These are phyloP conservation scores for Sinotaia quadrata DNA, from an alignment of 2,888 invertebrate genomes.

Conservation along the genomic window DNA sequence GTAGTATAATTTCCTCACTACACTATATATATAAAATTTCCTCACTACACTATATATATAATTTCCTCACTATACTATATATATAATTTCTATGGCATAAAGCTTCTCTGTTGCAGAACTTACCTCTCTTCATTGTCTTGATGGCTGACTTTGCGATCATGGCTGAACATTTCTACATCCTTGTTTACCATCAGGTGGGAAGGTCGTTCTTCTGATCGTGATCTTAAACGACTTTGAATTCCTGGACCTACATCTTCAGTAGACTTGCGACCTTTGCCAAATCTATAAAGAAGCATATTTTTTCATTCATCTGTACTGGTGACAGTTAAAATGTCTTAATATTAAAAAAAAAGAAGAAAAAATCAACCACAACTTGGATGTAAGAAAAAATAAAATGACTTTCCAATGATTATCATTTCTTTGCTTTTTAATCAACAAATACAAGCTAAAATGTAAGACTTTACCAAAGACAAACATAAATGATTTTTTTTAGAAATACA, in stretches of 20 bases:
- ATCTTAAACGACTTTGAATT: constrained; percentile 29
- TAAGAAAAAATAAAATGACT: too few relatives aligned
- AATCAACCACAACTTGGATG: not conserved
- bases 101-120: not conserved
- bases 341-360: not conserved
- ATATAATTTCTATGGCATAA: too few relatives aligned
- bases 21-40: too few relatives aligned
- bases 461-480: too few relatives aligned
- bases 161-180: constrained; percentile 13
- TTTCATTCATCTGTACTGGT: not conserved
- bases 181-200: constrained; percentile 18
- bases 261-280: constrained; percentile 61
- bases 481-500: too few relatives aligned
- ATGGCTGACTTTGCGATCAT: constrained; percentile 7
- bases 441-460: too few relatives aligned
- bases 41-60: too few relatives aligned
- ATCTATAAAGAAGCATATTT: too few relatives aligned
- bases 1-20: too few relatives aligned
- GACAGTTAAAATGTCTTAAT: constrained; percentile 1
- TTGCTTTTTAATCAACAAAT: too few relatives aligned
- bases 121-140: constrained; percentile 22
- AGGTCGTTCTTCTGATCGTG: constrained; percentile 43
- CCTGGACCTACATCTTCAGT: constrained; percentile 41
- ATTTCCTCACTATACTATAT: too few relatives aligned
- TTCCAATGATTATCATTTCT: too few relatives aligned